Base-by-base conservation (phyloP, 2,113 vertebrate genomes). In the Solea solea region DNA sequence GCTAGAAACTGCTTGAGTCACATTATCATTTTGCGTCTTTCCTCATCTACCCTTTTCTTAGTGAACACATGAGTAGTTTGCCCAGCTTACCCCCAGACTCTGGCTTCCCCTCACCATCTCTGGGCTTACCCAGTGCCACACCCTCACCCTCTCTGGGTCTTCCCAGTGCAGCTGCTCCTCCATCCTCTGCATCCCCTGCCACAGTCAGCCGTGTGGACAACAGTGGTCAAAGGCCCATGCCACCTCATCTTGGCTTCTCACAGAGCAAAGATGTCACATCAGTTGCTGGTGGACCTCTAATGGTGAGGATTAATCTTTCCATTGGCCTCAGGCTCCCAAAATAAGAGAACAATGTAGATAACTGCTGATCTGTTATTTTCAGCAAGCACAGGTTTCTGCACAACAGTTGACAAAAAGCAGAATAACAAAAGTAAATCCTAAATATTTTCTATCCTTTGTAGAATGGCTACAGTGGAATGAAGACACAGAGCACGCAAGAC, bases 391-490 rank as follows among this genome's bases (percentile, higher is more conserved):
- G 4, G 12, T 44, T 3, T 54, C n/a, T 41, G 8, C 1, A 60
- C 50, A 39, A 25, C 40, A 8, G 5, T 21, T 56, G 34, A 6
- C n/a, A 49, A 25, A 59, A 63, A 51, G 8, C 28, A 28, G 1
- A 75, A 55, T 44, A 3, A 45, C 27, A 76, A 40, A 46, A 16
- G 21, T 27, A 16, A 76, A 11, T 25, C 40, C 39, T 48, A 42
- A 3, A 12, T 16, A 0, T 8, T 54, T 64, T 87, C 71, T 74
- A 86, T 1, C 72, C 83, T 83, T 76, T 78, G 8, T 72, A 99
- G 97, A 98, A 97, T 0, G 97, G 97, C 79, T 96, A 95, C 85
- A 88, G 88, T 50, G 86, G 92, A 83, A 91, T 94, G 87, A 95
- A 94, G 89, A 91, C 91, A 34, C 94, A 95, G 82, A 91, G 90